A percentile compares a stretch with the other conserved stretches of the same genome.
Conservation (phyloP, 2,113 vertebrate genomes). For the Phycodurus eques region DNA sequence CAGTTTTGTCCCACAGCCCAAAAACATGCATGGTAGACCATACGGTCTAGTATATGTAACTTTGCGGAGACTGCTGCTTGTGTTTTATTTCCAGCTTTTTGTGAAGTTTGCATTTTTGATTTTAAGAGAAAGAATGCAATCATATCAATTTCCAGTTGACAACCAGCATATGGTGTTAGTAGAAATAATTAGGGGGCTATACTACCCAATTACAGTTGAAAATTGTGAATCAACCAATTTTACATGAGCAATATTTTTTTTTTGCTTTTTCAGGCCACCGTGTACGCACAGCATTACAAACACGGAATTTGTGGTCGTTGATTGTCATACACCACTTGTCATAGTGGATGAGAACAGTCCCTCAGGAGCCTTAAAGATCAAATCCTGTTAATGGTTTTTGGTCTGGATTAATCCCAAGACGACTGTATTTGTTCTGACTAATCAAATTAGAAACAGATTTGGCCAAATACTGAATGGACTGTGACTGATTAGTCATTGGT, state of each 20-base stretch:
- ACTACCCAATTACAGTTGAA: not conserved
- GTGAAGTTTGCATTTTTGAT: not conserved
- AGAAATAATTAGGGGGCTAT: not conserved
- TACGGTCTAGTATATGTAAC: too few relatives aligned
- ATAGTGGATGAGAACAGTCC: slow-evolving; percentile 12
- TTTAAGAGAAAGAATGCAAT: too few relatives aligned
- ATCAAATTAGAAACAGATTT: slow-evolving; percentile 34
- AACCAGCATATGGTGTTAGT: not conserved
- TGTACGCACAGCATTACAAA: not conserved
- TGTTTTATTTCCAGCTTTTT: not conserved
- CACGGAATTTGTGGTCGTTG: slow-evolving; percentile 4
- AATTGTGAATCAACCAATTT: not conserved
- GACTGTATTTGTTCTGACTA: slow-evolving; percentile 42
- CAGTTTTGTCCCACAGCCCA: too few relatives aligned
- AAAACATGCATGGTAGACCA: too few relatives aligned
- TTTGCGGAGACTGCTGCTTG: too few relatives aligned
- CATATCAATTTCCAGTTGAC: not conserved
- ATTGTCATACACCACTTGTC: slow-evolving; percentile 12
- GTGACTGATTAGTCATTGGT: not conserved
- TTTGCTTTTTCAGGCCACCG: not conserved
- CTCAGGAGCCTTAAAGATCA: slow-evolving; percentile 6
- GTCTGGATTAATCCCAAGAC: slow-evolving; percentile 34
- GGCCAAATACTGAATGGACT: slow-evolving; percentile 26
- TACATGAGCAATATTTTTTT: not conserved
- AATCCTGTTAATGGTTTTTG: slow-evolving; percentile 43